These are phyloP conservation scores for Propsilocerus akamusi DNA, from an alignment of 1,140 invertebrate genomes.

Conservation along the genomic window DNA sequence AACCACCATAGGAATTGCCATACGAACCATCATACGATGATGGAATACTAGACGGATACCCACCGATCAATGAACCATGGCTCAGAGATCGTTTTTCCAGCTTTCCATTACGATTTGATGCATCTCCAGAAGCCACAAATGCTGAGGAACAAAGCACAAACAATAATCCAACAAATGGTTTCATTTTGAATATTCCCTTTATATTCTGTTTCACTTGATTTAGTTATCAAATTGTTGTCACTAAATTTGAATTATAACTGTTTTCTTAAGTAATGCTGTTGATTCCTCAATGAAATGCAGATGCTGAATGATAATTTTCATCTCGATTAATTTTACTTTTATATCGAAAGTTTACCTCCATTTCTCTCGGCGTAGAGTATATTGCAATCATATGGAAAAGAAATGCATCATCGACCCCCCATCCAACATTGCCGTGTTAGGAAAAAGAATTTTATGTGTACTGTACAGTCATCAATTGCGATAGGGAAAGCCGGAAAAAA, in stretches of 20 bases:
- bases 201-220: neutral
- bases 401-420: no score
- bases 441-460: no score
- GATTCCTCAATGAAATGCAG: neutral
- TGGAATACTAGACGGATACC: neutral
- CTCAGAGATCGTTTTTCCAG: neutral
- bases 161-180: neutral
- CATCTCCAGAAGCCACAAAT: no score
- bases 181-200: neutral
- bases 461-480: no score
- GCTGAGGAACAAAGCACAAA: neutral
- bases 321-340: neutral
- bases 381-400: no score
- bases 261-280: neutral
- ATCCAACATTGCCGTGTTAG: no score
- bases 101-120: neutral
- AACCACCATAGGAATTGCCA: no score
- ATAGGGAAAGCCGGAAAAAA: no score
- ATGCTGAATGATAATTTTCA: constrained; percentile 2
- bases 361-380: no score
- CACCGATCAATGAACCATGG: neutral
- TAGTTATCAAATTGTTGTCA: neutral
- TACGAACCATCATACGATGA: neutral
- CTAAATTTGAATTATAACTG: neutral
- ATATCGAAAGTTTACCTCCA: constrained; percentile 1